These are phyloP conservation scores for Halcyon senegalensis DNA, from an alignment of 2,113 vertebrate genomes.

Conservation along the genomic window DNA sequence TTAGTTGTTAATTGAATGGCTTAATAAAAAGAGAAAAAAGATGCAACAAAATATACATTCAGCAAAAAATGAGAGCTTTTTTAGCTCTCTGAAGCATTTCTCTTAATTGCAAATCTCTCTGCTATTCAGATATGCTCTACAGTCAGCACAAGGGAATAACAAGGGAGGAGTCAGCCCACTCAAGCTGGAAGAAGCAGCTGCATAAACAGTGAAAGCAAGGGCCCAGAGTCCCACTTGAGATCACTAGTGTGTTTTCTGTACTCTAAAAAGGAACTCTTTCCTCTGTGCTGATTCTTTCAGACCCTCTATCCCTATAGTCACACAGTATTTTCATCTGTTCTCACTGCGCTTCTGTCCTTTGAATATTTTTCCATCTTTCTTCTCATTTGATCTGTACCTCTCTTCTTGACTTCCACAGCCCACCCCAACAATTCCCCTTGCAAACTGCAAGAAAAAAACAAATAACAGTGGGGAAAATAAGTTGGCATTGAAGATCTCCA, in stretches of 20 bases:
- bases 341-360: neutral
- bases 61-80: constrained; percentile 19
- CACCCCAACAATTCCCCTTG: neutral
- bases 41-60: neutral
- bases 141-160: constrained; percentile 58
- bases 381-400: neutral
- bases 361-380: neutral
- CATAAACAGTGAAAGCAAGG: neutral
- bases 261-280: neutral
- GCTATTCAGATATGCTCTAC: constrained; percentile 36
- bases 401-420: neutral
- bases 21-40: neutral
- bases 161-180: constrained; percentile 51
- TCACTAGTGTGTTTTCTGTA: neutral
- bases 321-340: neutral
- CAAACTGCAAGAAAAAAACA: neutral
- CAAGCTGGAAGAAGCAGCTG: constrained; percentile 55
- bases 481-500: neutral
- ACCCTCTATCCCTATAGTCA: neutral
- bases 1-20: neutral
- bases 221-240: neutral
- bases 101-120: constrained; percentile 54
- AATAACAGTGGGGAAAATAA: neutral
- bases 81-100: constrained; percentile 34
- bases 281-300: neutral